phyloP scores from a whole-genome alignment of 2,888 invertebrate genomes.

The Hypsopygia costalis region DNA sequence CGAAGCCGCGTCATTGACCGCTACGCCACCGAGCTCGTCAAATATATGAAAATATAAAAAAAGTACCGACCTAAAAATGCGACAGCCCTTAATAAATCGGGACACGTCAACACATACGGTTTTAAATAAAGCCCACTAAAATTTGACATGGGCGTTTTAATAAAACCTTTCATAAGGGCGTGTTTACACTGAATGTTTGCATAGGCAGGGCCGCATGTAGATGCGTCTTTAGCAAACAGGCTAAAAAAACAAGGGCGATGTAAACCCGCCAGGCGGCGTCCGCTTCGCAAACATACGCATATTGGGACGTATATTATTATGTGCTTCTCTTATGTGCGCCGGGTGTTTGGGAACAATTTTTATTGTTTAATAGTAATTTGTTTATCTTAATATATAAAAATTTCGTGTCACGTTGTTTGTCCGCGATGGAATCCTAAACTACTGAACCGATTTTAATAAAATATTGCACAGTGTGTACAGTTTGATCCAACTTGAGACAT shows the following conservation, averaged over 20 bases:
- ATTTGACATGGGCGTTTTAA: conserved; percentile 50
- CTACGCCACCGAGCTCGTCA: too few relatives aligned
- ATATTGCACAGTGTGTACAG: too few relatives aligned
- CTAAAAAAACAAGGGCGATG: conserved; percentile 76
- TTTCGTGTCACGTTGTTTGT: too few relatives aligned
- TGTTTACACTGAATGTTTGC: conserved; percentile 72
- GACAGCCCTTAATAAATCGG: conserved; percentile 14
- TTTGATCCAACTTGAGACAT: too few relatives aligned
- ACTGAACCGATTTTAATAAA: too few relatives aligned
- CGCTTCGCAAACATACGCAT: conserved; percentile 28
- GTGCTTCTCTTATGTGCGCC: conserved; percentile 4
- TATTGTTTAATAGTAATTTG: neutral
- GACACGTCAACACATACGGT: conserved; percentile 29
- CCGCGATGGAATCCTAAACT: too few relatives aligned
- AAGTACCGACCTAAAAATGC: too few relatives aligned
- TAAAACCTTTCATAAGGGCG: conserved; percentile 66
- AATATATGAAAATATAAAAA: too few relatives aligned
- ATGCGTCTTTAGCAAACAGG: conserved; percentile 76
- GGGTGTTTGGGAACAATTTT: neutral
- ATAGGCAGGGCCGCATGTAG: conserved; percentile 68
- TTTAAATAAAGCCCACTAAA: conserved; percentile 45
- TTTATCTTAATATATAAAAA: too few relatives aligned
- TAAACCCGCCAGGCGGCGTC: conserved; percentile 33
- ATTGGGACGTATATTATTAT: conserved; percentile 28
- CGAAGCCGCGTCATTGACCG: too few relatives aligned